These are phyloP conservation scores for Pristionchus fissidentatus DNA, from an alignment of 2,888 invertebrate genomes.

Conservation along the genomic window DNA sequence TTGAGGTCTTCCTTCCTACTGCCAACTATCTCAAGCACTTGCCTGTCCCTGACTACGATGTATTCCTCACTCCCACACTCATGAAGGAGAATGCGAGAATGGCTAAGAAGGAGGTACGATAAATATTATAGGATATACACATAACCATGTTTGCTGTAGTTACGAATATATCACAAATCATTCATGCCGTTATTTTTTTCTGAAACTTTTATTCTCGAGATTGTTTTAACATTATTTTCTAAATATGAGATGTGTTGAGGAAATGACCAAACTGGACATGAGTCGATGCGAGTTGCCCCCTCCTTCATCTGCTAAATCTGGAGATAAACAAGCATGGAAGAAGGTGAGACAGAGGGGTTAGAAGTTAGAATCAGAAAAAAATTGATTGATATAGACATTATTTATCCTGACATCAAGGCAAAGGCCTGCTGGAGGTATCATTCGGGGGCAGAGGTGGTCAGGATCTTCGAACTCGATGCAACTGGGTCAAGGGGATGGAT, in stretches of 20 bases:
- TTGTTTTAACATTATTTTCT: too few species aligned
- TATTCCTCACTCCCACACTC: conserved; percentile 80
- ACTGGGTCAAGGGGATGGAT: too few species aligned
- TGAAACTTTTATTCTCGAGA: neutral
- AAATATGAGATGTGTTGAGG: conserved; percentile 55
- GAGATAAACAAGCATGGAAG: conserved; percentile 68
- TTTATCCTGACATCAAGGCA: too few species aligned
- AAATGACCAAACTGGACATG: conserved; percentile 72
- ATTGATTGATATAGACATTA: too few species aligned
- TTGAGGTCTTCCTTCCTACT: conserved; percentile 86
- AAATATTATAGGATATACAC: neutral
- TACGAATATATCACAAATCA: conserved; percentile 24
- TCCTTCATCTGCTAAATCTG: conserved; percentile 63
- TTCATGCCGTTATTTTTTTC: neutral
- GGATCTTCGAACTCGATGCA: too few species aligned
- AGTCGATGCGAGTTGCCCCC: conserved; percentile 71
- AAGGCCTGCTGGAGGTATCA: too few species aligned
- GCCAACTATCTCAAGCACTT: conserved; percentile 95
- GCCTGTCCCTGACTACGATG: conserved; percentile 85
- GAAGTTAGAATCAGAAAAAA: neutral
- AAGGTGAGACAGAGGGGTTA: conserved; percentile 55
- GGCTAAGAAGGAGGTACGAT: conserved; percentile 63
- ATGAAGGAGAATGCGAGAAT: conserved; percentile 67
- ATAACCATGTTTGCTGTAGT: neutral
- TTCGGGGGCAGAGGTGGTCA: too few species aligned